Percentiles rank a stretch among this genome's conserved stretches.
Conservation (phyloP, 2,113 vertebrate species). For the Marcusenius ussheri region DNA sequence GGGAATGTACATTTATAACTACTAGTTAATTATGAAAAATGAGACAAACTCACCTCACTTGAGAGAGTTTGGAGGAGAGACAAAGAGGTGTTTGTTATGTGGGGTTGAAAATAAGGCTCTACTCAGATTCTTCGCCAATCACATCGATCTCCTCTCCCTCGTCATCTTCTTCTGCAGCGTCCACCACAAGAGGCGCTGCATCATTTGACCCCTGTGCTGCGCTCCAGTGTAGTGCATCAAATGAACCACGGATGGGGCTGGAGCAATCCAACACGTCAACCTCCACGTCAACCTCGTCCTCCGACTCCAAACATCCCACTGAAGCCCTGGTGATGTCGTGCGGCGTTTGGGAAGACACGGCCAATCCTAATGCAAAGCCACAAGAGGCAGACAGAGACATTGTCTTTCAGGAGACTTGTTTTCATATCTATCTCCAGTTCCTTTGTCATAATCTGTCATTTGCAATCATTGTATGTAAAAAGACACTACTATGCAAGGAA, state of each 20-base stretch:
- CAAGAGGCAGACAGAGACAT: not conserved
- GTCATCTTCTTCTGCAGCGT: slow-evolving; percentile 26
- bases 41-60: slow-evolving; percentile 12
- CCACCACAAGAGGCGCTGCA: slow-evolving; percentile 23
- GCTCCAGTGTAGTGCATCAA: slow-evolving; percentile 11
- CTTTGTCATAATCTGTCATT: not conserved
- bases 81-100: not conserved
- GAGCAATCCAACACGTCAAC: slow-evolving; percentile 43
- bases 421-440: not conserved
- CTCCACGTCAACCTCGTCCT: not conserved
- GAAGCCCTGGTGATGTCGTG: not conserved
- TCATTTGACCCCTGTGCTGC: slow-evolving; percentile 31
- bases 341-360: not conserved
- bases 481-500: not conserved
- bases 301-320: slow-evolving; percentile 21
- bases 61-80: slow-evolving; percentile 4
- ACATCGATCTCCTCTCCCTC: slow-evolving; percentile 43
- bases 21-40: not conserved
- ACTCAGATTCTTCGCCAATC: slow-evolving; percentile 23
- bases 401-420: not conserved
- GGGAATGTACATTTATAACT: not conserved
- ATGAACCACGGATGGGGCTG: slow-evolving; percentile 26
- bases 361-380: not conserved
- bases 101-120: not conserved
- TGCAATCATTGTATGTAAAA: not conserved